Conservation (phyloP, 2,113 vertebrate species). For the Oreochromis niloticus region DNA sequence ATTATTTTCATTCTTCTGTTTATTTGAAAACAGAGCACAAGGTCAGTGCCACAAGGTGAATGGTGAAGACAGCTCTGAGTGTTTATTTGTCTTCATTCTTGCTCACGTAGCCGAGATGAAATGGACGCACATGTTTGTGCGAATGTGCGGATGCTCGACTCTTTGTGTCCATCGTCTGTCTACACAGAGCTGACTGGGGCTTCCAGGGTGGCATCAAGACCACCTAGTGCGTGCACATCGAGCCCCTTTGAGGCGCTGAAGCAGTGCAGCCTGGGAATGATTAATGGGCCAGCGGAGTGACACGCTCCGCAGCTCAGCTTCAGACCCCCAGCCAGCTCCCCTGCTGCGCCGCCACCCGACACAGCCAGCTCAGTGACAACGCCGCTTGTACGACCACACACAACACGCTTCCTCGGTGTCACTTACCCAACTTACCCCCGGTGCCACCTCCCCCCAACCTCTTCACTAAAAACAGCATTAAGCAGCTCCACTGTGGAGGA, state of each 20-base stretch:
- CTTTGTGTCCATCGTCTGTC: constrained; percentile 37
- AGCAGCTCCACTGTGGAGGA: constrained; percentile 21
- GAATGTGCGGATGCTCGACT: background rate
- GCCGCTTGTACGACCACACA: constrained; percentile 23
- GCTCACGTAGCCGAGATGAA: background rate
- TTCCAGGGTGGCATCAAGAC: constrained; percentile 54
- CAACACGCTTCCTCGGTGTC: constrained; percentile 40
- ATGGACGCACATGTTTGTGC: background rate
- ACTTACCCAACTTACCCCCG: constrained; percentile 19
- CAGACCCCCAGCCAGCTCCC: constrained; percentile 49
- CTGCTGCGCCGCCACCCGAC: constrained; percentile 56
- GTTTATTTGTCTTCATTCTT: constrained; percentile 2
- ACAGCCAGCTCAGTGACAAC: constrained; percentile 43
- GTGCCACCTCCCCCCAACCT: background rate
- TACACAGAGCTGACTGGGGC: constrained; percentile 9
- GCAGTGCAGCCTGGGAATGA: constrained; percentile 60
- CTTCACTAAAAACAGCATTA: background rate
- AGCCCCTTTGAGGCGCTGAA: constrained; percentile 41
- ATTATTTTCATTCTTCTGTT: background rate
- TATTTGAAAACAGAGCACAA: background rate
- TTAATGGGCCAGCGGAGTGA: constrained; percentile 55
- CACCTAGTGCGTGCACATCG: constrained; percentile 58
- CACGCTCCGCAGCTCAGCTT: constrained; percentile 54
- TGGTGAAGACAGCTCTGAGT: background rate
- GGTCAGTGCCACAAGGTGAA: background rate